These are phyloP conservation scores for Diplodus sargus DNA, from an alignment of 2,797 vertebrate genomes.

Conservation along the genomic window DNA sequence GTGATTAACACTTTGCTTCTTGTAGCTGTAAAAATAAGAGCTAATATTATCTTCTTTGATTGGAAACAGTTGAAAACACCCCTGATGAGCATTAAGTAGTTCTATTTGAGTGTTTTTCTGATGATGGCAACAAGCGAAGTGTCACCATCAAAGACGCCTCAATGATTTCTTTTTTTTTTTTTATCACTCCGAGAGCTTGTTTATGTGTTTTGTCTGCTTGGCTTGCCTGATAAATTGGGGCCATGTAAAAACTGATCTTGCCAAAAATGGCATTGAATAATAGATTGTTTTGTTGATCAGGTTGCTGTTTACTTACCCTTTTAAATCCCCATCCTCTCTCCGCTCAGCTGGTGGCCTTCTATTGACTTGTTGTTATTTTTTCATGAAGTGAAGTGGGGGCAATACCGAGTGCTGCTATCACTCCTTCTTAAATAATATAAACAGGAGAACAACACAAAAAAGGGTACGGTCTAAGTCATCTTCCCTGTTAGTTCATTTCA, in stretches of 20 bases:
- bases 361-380: slow-evolving; percentile 94
- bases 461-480: slow-evolving; percentile 84
- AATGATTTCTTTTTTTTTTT: slow-evolving; percentile 27
- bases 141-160: slow-evolving; percentile 55
- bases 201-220: slow-evolving; percentile 66
- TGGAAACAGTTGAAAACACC: slow-evolving; percentile 30
- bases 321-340: slow-evolving; percentile 90
- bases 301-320: slow-evolving; percentile 94
- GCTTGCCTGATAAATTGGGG: slow-evolving; percentile 79
- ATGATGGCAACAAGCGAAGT: slow-evolving; percentile 38
- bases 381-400: slow-evolving; percentile 92
- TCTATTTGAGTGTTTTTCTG: slow-evolving; percentile 42
- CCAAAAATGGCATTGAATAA: slow-evolving; percentile 94
- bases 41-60: slow-evolving; percentile 8
- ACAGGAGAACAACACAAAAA: slow-evolving; percentile 73
- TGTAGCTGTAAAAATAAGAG: slow-evolving; percentile 5
- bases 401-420: slow-evolving; percentile 88
- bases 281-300: slow-evolving; percentile 92
- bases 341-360: slow-evolving; percentile 93
- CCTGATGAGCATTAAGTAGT: slow-evolving; percentile 29
- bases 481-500: slow-evolving; percentile 96
- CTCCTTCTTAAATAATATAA: slow-evolving; percentile 87
- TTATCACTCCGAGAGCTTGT: slow-evolving; percentile 41
- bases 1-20: not conserved
- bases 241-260: slow-evolving; percentile 89